Evolutionary conservation across 2,888 invertebrate genomes (phyloP), one percentile per base, ranked within the genome.

Genomic region (Biston betularia): DNA sequence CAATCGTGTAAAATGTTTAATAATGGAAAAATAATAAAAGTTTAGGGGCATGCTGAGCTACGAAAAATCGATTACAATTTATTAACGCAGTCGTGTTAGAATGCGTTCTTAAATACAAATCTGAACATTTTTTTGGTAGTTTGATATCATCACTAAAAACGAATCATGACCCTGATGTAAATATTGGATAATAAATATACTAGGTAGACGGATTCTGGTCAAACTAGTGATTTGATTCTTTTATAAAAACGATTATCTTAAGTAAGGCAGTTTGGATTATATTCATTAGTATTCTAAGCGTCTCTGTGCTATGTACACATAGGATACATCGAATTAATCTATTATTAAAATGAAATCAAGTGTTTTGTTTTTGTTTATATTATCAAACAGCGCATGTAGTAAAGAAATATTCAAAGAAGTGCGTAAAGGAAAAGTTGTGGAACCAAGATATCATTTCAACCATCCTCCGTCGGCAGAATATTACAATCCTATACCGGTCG

Each of bases 181-280:
- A 72, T 60, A 70, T 75, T 71, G 71, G 70, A 75, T 63, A 68
- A 64, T 65, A 57, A 68, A 55, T 59, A 38, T 49, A 52, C 68
- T 24, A 56, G 60, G 59, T 65, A 71, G 54, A 68, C 48, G 57
- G 58, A 68, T 75, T 73, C 87, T 88, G 78, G 90, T 87, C 87
- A 81, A 86, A 89, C 89, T 77, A 82, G 88, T 89, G 79, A 79
- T 83, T 84, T 82, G 76, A 84, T 81, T 84, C 11, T 56, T 81
- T 38, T 82, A 80, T 75, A 82, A 79, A 84, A 79, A 68, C 67
- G 68, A 82, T 79, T 80, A 75, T 74, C 71, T 72, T 68, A 70
- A 78, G 74, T 76, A 76, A 76, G 66, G 60, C 67, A 76, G 77
- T 80, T 24, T 85, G 83, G 87, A 74, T 87, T 86, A 84, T 85